Conservation (phyloP, 2,113 vertebrate species). For the Leptobrachium leishanense region DNA sequence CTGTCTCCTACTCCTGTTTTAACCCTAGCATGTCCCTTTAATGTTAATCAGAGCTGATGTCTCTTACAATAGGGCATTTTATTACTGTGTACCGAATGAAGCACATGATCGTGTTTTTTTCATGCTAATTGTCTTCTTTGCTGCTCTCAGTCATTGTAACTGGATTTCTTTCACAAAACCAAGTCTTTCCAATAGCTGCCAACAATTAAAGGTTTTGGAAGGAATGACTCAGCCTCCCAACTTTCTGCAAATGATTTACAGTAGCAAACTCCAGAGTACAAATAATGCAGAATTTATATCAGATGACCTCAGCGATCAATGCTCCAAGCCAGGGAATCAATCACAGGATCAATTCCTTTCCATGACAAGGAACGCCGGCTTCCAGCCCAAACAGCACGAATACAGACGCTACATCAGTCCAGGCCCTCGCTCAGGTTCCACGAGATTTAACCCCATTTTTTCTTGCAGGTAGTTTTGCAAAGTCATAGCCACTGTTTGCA, state of each 20-base stretch:
- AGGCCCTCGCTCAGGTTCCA: background rate
- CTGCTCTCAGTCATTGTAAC: too few species aligned
- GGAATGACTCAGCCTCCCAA: constrained; percentile 25
- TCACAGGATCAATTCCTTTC: constrained; percentile 37
- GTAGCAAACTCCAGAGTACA: constrained; percentile 27
- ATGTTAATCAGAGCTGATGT: too few species aligned
- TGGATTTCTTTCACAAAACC: too few species aligned
- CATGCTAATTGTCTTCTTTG: too few species aligned
- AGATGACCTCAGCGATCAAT: constrained; percentile 50
- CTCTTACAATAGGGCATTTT: too few species aligned
- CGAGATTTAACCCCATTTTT: too few species aligned
- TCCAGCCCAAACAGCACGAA: background rate
- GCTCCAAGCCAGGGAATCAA: constrained; percentile 44
- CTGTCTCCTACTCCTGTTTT: too few species aligned
- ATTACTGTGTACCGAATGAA: too few species aligned
- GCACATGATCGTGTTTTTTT: too few species aligned
- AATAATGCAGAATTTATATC: constrained; percentile 54
- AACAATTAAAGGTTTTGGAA: constrained; percentile 19
- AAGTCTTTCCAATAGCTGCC: background rate
- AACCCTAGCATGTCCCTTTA: too few species aligned
- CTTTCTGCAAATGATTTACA: constrained; percentile 35
- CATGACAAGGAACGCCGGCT: constrained; percentile 11
- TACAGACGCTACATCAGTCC: background rate
- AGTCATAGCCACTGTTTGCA: too few species aligned
- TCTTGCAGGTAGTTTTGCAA: too few species aligned